These are phyloP conservation scores for Urocolius indicus DNA, from an alignment of 2,113 vertebrate genomes.

Conservation along the genomic window DNA sequence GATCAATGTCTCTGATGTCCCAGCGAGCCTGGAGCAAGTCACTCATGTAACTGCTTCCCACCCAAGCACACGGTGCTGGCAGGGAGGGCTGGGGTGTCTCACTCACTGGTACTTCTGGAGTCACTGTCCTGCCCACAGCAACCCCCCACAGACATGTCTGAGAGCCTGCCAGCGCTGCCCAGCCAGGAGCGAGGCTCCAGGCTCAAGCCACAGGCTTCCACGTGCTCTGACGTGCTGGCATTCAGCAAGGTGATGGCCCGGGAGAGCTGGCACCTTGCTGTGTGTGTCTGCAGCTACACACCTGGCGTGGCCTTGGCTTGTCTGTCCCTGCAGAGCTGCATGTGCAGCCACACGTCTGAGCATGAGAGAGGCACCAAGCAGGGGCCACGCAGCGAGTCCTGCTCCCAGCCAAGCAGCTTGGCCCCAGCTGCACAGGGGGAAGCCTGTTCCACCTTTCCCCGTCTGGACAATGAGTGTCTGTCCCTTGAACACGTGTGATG, in stretches of 20 bases:
- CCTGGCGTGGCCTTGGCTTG: accelerated
- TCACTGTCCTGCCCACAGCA: not conserved
- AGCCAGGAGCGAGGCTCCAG: not conserved
- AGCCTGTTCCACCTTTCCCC: not conserved
- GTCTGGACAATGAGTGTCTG: not conserved
- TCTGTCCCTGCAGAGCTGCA: not conserved
- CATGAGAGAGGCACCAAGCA: not conserved
- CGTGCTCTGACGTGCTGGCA: not conserved
- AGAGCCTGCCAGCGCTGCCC: not conserved
- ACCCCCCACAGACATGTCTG: not conserved
- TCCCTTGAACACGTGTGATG: not conserved
- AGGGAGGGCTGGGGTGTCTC: not conserved
- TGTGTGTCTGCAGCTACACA: not conserved
- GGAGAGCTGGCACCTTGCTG: not conserved
- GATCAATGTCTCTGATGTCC: accelerated
- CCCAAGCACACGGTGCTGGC: not conserved
- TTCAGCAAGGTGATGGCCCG: not conserved
- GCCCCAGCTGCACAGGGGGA: not conserved
- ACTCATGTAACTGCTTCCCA: not conserved
- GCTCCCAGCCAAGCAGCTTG: not conserved
- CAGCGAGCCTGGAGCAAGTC: not conserved
- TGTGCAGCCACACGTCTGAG: accelerated
- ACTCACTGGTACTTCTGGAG: not conserved
- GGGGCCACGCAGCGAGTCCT: not conserved
- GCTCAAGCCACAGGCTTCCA: not conserved